Conservation (phyloP, 2,113 vertebrate species). For the Sinocyclocheilus rhinocerous region DNA sequence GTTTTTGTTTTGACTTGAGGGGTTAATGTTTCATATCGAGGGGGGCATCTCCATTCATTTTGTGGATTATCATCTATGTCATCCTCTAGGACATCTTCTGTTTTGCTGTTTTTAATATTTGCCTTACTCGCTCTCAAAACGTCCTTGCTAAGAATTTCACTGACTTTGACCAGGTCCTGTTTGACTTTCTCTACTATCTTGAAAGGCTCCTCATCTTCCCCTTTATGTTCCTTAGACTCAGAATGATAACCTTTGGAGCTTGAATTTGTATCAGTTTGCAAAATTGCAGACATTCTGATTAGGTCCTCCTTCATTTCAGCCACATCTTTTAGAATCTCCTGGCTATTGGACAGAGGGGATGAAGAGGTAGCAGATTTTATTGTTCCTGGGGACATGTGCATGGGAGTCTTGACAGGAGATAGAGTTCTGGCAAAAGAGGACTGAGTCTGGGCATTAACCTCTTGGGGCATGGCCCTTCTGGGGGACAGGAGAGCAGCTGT, state of each 20-base stretch:
- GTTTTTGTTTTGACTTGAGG: constrained; percentile 83
- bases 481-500: constrained; percentile 88
- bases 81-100: constrained; percentile 85
- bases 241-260: constrained; percentile 87
- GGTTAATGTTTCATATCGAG: constrained; percentile 84
- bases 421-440: constrained; percentile 85
- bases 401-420: constrained; percentile 86
- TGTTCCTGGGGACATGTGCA: constrained; percentile 83
- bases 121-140: constrained; percentile 83
- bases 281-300: constrained; percentile 95
- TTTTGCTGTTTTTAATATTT: constrained; percentile 78
- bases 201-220: constrained; percentile 95
- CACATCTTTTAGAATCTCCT: constrained; percentile 98
- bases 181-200: constrained; percentile 98
- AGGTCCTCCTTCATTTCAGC: constrained; percentile 99
- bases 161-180: constrained; percentile 98
- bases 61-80: constrained; percentile 89
- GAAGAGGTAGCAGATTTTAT: constrained; percentile 82
- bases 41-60: constrained; percentile 79
- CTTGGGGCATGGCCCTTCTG: constrained; percentile 82
- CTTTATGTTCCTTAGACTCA: constrained; percentile 86
- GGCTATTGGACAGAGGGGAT: constrained; percentile 93
- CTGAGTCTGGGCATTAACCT: constrained; percentile 79
- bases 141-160: constrained; percentile 96
- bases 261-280: constrained; percentile 89